Evolutionary conservation across 2,113 vertebrate genomes (phyloP).

Genomic region (Myiopsitta monachus): DNA sequence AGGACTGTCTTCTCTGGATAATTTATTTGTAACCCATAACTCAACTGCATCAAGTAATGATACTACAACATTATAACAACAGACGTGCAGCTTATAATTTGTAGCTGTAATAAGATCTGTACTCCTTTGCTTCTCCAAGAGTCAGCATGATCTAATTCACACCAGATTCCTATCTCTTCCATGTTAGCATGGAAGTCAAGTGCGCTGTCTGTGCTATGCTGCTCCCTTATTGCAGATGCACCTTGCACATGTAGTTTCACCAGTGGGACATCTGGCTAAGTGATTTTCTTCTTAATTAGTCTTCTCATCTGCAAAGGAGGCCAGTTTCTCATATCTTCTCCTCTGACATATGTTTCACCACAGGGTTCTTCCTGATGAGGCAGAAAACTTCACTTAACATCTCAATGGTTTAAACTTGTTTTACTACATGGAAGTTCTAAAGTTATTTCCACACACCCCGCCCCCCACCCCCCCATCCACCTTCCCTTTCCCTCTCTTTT

Average conservation of each 20-base stretch:
- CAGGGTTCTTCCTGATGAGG: conserved; percentile 58
- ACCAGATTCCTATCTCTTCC: background rate
- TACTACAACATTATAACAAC: background rate
- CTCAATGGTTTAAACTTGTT: conserved; percentile 39
- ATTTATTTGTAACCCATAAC: conserved; percentile 6
- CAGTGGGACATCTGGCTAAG: conserved; percentile 36
- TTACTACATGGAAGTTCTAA: conserved; percentile 17
- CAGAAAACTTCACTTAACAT: conserved; percentile 46
- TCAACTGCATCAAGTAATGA: background rate
- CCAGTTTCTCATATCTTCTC: conserved; percentile 22
- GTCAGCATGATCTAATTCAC: conserved; percentile 9
- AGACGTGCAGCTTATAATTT: background rate
- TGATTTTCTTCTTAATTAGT: conserved; percentile 60
- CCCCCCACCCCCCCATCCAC: background rate
- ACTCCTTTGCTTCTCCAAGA: conserved; percentile 6
- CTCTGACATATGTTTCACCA: conserved; percentile 58
- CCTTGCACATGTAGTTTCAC: background rate
- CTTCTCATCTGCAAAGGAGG: conserved; percentile 45
- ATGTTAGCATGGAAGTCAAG: background rate
- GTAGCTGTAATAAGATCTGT: conserved; percentile 1
- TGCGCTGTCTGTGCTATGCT: background rate
- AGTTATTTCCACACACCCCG: background rate
- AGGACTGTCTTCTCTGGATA: background rate
- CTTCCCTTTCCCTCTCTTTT: background rate
- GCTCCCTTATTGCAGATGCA: background rate